phyloP scores from a whole-genome alignment of 1,140 invertebrate species.

The Cyphomyrmex costatus region DNA sequence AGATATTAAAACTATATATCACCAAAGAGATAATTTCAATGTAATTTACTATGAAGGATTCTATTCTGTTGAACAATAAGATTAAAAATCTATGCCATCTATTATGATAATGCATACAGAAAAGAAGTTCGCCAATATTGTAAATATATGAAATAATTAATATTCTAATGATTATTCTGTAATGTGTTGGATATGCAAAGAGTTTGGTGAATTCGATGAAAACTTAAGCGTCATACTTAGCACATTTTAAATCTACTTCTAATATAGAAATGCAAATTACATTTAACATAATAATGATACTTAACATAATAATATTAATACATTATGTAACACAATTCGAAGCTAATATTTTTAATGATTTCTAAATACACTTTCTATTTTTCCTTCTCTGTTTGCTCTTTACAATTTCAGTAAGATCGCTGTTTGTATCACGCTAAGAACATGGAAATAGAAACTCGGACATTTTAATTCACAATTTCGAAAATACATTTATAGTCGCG shows the following conservation, averaged over 20 bases:
- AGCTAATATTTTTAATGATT: not conserved
- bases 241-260: not conserved
- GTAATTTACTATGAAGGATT: conserved; percentile 65
- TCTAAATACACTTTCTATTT: not conserved
- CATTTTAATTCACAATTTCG: conserved; percentile 8
- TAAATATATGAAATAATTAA: not conserved
- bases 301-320: not conserved
- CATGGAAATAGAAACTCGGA: not conserved
- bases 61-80: conserved; percentile 50
- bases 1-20: conserved; percentile 40
- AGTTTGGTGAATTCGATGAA: not conserved
- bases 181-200: not conserved
- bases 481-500: conserved; percentile 15
- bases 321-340: not conserved
- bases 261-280: not conserved
- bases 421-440: not conserved
- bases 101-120: not conserved
- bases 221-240: not conserved
- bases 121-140: not conserved
- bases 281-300: not conserved
- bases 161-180: not conserved
- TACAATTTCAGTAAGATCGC: not conserved
- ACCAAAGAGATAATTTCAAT: conserved; percentile 57
- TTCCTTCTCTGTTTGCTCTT: no score
- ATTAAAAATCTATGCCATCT: no score